Conservation (phyloP, 2,113 vertebrate species). For the Xyliphius kryptos region DNA sequence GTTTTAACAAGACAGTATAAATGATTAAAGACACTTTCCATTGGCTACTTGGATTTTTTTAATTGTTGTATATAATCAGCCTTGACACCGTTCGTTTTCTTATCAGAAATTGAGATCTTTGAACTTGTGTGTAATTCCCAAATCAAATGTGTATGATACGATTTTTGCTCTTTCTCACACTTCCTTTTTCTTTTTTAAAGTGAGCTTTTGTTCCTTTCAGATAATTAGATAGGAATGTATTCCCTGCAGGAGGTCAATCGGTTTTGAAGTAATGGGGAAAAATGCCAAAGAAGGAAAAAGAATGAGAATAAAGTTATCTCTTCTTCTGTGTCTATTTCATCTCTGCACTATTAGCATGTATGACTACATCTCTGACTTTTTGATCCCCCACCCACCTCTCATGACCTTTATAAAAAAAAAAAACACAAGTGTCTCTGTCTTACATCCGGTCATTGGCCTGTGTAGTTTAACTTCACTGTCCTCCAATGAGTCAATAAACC, state of each 20-base stretch:
- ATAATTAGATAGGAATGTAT: conserved; percentile 64
- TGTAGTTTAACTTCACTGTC: conserved; percentile 7
- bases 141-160: conserved; percentile 57
- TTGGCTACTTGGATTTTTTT: neutral
- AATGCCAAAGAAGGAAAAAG: conserved; percentile 22
- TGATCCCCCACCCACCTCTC: neutral
- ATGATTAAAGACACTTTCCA: neutral
- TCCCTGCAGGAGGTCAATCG: conserved; percentile 48
- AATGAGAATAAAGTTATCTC: conserved; percentile 18
- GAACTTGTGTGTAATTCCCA: conserved; percentile 47
- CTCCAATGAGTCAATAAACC: conserved; percentile 35
- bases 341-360: neutral
- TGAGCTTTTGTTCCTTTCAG: conserved; percentile 56
- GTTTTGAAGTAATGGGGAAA: conserved; percentile 30
- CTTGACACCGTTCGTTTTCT: no score
- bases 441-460: conserved; percentile 25
- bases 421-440: conserved; percentile 21
- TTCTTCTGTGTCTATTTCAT: neutral
- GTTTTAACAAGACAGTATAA: conserved; percentile 9
- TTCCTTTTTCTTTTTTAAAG: conserved; percentile 42
- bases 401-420: neutral
- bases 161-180: conserved; percentile 47
- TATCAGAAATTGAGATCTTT: neutral
- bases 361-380: neutral
- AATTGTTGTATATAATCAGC: no score